phyloP scores from a whole-genome alignment of 2,797 vertebrate genomes.

The Acanthornis magna region DNA sequence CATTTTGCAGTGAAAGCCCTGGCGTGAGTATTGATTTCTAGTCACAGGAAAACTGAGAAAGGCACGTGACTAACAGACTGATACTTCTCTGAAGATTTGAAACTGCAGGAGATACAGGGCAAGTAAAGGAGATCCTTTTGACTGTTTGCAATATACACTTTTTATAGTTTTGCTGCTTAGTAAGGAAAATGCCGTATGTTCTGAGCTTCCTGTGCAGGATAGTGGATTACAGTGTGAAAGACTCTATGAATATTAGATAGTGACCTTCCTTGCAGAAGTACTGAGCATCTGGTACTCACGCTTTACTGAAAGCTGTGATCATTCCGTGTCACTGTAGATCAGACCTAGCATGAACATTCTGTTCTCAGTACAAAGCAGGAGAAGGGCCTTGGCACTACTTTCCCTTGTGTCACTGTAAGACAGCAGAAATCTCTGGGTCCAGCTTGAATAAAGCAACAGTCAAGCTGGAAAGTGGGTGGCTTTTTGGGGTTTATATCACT shows the following conservation, averaged over 20 bases:
- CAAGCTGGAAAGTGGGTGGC: neutral
- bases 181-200: neutral
- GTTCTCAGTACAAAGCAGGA: neutral
- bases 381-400: neutral
- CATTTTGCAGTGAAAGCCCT: neutral
- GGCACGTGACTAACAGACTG: neutral
- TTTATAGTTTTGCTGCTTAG: neutral
- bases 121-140: neutral
- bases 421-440: neutral
- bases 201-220: neutral
- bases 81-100: neutral
- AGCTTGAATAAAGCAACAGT: neutral
- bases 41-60: neutral
- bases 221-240: neutral
- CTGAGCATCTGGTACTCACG: neutral
- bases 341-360: neutral
- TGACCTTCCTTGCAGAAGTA: neutral
- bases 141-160: neutral
- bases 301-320: conserved; percentile 25
- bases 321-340: conserved; percentile 23
- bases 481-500: neutral
- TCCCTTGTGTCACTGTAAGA: neutral
- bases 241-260: conserved; percentile 32
- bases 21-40: neutral
- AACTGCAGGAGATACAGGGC: neutral